A percentile compares a stretch with the other conserved stretches of the same genome.
These are phyloP conservation scores for Drosophila rubida DNA, from an alignment of 2,888 invertebrate species.

Conservation along the genomic window DNA sequence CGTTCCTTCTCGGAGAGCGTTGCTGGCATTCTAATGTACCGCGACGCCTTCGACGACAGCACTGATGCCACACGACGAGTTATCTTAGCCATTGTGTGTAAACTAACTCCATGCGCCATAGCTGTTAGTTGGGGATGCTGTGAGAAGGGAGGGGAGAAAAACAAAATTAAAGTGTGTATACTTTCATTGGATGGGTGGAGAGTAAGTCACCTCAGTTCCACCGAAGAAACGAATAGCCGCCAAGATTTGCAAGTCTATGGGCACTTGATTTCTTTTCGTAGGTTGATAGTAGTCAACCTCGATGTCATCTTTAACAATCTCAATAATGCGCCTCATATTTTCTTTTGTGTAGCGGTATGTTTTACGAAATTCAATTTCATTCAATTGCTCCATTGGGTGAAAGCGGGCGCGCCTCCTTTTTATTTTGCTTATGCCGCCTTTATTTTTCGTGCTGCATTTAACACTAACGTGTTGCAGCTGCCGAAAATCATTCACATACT, in stretches of 20 bases:
- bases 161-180: neutral
- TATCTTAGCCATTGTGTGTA: conserved; percentile 75
- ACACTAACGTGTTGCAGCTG: conserved; percentile 22
- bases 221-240: conserved; percentile 77
- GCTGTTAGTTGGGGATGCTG: conserved; percentile 77
- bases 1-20: conserved; percentile 78
- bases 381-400: conserved; percentile 72
- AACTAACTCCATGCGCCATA: conserved; percentile 68
- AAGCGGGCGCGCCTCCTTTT: conserved; percentile 49
- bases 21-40: conserved; percentile 82
- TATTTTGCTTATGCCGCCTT: neutral
- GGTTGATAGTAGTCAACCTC: conserved; percentile 67
- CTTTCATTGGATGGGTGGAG: neutral
- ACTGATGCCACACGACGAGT: conserved; percentile 75
- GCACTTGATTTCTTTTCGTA: conserved; percentile 72
- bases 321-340: conserved; percentile 74
- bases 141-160: neutral
- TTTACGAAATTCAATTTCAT: conserved; percentile 71
- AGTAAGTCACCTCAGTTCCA: conserved; percentile 69
- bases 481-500: conserved; percentile 63
- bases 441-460: conserved; percentile 2
- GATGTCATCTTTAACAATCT: conserved; percentile 79
- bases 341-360: conserved; percentile 79
- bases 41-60: conserved; percentile 76
- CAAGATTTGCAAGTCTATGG: conserved; percentile 77